These are phyloP conservation scores for Poecilia picta DNA, from an alignment of 2,797 vertebrate genomes.

Conservation along the genomic window DNA sequence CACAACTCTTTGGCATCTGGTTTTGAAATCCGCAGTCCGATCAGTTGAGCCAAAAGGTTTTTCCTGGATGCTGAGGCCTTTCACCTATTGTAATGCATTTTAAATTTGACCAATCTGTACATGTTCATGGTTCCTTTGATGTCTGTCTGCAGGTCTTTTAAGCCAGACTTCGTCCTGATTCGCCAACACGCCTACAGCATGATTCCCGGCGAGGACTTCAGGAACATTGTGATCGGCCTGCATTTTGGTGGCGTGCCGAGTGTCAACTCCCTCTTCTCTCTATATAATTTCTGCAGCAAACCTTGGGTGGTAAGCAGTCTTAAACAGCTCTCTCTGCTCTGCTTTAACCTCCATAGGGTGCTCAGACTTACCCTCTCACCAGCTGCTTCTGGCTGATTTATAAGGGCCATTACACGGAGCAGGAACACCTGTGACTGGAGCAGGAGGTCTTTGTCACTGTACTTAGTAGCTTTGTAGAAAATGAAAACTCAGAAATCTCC, in stretches of 20 bases:
- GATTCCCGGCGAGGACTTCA: slow-evolving; percentile 92
- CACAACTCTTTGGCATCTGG: not conserved
- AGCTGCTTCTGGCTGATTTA: slow-evolving; percentile 54
- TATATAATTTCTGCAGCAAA: slow-evolving; percentile 99
- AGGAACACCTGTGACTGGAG: slow-evolving; percentile 50
- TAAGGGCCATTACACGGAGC: slow-evolving; percentile 55
- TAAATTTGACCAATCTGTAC: not conserved
- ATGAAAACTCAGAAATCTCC: not conserved
- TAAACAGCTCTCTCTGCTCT: slow-evolving; percentile 12
- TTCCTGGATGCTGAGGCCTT: not conserved
- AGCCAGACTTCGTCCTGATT: slow-evolving; percentile 93
- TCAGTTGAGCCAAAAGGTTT: not conserved
- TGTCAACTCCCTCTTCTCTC: slow-evolving; percentile 92
- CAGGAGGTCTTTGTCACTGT: slow-evolving; percentile 16
- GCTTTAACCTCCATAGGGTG: slow-evolving; percentile 24
- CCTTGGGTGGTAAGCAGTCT: slow-evolving; percentile 83
- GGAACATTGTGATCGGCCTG: slow-evolving; percentile 92
- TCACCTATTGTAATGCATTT: not conserved
- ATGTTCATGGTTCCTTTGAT: not conserved
- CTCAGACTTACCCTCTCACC: slow-evolving; percentile 8
- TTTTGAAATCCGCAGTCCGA: not conserved
- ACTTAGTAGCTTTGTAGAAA: slow-evolving; percentile 20
- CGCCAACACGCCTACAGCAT: slow-evolving; percentile 96
- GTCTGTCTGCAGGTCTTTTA: slow-evolving; percentile 87
- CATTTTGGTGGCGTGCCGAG: slow-evolving; percentile 89